Evolutionary conservation across 1,140 invertebrate species (phyloP).

Genomic region (Pseudomyrmex pallidus): DNA sequence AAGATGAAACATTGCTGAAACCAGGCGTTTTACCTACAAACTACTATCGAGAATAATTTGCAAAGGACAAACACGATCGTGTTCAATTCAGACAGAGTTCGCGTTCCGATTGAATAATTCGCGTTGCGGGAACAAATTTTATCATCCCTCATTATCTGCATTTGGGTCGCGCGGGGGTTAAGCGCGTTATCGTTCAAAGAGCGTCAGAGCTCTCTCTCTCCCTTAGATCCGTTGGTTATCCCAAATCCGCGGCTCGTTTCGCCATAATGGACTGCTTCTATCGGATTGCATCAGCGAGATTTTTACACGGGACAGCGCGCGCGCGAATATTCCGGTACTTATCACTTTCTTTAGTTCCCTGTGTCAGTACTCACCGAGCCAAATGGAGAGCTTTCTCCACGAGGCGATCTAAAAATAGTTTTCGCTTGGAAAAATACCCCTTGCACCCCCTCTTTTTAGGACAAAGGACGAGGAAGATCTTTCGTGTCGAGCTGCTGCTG

Average conservation of each 20-base stretch:
- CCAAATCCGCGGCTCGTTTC: conserved; percentile 6
- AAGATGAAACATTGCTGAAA: background rate
- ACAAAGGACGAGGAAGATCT: conserved; percentile 1
- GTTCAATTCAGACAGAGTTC: background rate
- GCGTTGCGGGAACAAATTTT: conserved; percentile 13
- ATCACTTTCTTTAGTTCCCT: conserved; percentile 26
- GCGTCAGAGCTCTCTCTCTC: no score
- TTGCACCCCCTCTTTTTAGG: background rate
- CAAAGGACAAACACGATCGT: background rate
- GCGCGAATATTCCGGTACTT: conserved; percentile 32
- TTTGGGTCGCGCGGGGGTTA: background rate
- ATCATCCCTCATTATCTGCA: conserved; percentile 30
- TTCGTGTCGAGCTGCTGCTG: background rate
- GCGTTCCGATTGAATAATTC: background rate
- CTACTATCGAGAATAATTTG: background rate
- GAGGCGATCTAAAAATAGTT: conserved; percentile 49
- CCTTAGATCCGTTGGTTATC: background rate
- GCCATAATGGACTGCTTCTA: conserved; percentile 27
- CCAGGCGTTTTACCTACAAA: background rate
- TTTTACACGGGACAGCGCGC: conserved; percentile 39
- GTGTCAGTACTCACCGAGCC: conserved; percentile 21
- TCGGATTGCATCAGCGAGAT: conserved; percentile 44
- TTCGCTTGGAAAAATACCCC: background rate
- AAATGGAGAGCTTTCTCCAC: conserved; percentile 49
- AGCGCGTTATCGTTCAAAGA: conserved; percentile 20